phyloP scores from a whole-genome alignment of 23 tunicate species.

The Ciona savignyi region DNA sequence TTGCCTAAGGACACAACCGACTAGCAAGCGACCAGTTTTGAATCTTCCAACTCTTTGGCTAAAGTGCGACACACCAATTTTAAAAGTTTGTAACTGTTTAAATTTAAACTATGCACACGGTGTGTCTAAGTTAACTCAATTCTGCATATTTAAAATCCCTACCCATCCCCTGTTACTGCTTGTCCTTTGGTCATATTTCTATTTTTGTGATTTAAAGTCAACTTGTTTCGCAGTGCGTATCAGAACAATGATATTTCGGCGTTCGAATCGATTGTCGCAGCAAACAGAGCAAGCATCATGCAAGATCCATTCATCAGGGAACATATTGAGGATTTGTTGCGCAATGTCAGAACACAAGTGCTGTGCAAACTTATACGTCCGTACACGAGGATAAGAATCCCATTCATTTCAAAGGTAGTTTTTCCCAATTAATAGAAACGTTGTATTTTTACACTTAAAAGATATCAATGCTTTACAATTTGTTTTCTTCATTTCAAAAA shows the following conservation, averaged over 20 bases:
- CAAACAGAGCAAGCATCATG: constrained; percentile 79
- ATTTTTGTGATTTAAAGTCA: neutral
- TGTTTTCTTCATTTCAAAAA: no score
- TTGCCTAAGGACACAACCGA: no score
- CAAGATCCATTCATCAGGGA: constrained; percentile 93
- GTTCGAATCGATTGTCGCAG: constrained; percentile 80
- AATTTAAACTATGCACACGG: no score
- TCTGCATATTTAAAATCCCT: no score
- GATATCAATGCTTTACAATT: neutral
- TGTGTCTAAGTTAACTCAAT: no score
- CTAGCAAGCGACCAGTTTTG: no score
- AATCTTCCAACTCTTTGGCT: no score
- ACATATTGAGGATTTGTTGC: constrained; percentile 87
- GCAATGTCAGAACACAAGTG: constrained; percentile 85
- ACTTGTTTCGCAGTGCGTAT: constrained; percentile 56
- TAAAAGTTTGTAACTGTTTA: no score
- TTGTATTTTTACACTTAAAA: neutral
- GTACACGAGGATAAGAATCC: constrained; percentile 77
- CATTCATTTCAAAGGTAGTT: constrained; percentile 79
- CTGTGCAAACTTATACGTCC: constrained; percentile 90
- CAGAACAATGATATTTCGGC: constrained; percentile 87
- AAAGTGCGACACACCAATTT: no score
- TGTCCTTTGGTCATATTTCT: no score
- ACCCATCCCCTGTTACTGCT: no score
- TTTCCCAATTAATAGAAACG: neutral